These are phyloP conservation scores for Lytechinus variegatus DNA, from an alignment of 35 echinoderm and acorn worm genomes.

Conservation along the genomic window DNA sequence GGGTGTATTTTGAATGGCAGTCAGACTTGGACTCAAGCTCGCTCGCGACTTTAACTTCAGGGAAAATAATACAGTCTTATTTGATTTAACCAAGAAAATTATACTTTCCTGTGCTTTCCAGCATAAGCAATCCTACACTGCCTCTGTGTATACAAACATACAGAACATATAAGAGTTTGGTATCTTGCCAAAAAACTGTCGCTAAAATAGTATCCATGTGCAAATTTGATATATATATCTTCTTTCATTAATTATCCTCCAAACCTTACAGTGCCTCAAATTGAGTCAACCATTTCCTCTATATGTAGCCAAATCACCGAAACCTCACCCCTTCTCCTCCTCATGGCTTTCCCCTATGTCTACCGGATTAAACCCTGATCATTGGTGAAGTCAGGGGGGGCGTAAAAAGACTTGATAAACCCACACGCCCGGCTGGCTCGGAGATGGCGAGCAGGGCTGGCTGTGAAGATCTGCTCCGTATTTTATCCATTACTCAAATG, in stretches of 20 bases:
- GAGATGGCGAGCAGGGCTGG: background rate
- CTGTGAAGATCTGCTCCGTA: background rate
- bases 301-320: background rate
- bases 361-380: background rate
- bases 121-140: no score
- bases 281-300: background rate
- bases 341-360: background rate
- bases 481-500: background rate
- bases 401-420: background rate
- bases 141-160: no score
- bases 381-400: background rate
- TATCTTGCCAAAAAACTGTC: background rate
- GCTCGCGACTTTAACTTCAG: no score
- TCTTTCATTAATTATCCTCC: background rate
- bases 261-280: background rate
- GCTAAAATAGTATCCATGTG: background rate
- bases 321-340: background rate
- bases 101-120: no score
- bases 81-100: no score
- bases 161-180: background rate
- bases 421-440: background rate
- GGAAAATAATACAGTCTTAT: no score
- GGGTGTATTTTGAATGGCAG: no score
- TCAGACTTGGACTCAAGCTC: no score
- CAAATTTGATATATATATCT: background rate